A percentile compares a stretch with the other conserved stretches of the same genome.
phyloP scores from a whole-genome alignment of 2,113 vertebrate species.

The Xyliphius kryptos region DNA sequence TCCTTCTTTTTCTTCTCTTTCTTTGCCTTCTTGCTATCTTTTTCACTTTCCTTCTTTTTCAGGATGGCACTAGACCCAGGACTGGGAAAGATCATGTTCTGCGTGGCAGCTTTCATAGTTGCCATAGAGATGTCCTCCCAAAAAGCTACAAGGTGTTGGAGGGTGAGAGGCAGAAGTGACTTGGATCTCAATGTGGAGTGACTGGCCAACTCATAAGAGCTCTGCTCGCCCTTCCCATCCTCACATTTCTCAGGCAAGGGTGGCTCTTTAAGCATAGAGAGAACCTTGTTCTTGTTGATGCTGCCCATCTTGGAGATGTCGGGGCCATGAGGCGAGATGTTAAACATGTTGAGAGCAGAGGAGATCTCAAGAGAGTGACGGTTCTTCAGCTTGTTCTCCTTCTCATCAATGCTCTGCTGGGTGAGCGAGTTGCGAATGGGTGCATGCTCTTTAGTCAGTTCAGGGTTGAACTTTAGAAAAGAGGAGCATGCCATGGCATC shows the following conservation, averaged over 20 bases:
- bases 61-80: slow-evolving; percentile 93
- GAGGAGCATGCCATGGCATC: slow-evolving; percentile 99
- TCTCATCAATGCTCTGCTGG: slow-evolving; percentile 83
- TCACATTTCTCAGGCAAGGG: slow-evolving; percentile 93
- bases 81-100: slow-evolving; percentile 99
- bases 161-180: slow-evolving; percentile 86
- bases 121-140: slow-evolving; percentile 98
- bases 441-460: slow-evolving; percentile 92
- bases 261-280: slow-evolving; percentile 96
- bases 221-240: slow-evolving; percentile 78
- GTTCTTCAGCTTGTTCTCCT: slow-evolving; percentile 93
- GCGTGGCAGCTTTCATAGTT: slow-evolving; percentile 95
- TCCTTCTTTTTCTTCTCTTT: slow-evolving; percentile 99
- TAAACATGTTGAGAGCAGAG: slow-evolving; percentile 96
- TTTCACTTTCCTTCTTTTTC: slow-evolving; percentile 94
- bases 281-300: slow-evolving; percentile 98
- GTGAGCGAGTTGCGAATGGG: slow-evolving; percentile 87
- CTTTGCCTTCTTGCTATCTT: slow-evolving; percentile 88
- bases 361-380: slow-evolving; percentile 97
- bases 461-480: slow-evolving; percentile 96
- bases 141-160: slow-evolving; percentile 95
- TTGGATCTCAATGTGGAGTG: slow-evolving; percentile 72
- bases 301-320: slow-evolving; percentile 99
- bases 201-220: slow-evolving; percentile 76
- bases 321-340: slow-evolving; percentile 91